phyloP scores from a whole-genome alignment of 2,797 vertebrate species.

The Erethizon dorsatum region DNA sequence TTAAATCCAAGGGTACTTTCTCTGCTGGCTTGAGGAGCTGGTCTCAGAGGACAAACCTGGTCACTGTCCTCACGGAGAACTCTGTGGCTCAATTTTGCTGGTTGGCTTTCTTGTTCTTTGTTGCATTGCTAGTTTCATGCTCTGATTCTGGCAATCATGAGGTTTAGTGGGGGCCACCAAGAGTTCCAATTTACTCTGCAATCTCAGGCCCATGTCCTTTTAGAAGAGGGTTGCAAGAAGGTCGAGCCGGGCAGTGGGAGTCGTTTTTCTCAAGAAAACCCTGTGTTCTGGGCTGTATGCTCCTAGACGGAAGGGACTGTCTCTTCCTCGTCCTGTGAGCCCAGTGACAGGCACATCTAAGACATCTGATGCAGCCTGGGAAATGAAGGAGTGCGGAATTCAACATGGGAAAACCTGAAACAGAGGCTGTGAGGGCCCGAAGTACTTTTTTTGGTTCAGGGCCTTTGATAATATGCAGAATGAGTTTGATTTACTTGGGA shows the following conservation, averaged over 20 bases:
- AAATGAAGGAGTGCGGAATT: not conserved
- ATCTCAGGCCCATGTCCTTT: not conserved
- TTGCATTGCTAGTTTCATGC: not conserved
- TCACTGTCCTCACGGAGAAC: not conserved
- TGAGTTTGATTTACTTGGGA: conserved; percentile 51
- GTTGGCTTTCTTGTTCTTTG: not conserved
- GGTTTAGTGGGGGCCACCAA: not conserved
- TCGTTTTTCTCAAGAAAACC: not conserved
- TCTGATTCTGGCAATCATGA: conserved; percentile 45
- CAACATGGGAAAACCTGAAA: not conserved
- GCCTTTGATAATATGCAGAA: not conserved
- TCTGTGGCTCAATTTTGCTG: not conserved
- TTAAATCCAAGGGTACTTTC: not conserved
- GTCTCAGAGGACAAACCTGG: not conserved
- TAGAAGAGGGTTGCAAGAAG: not conserved
- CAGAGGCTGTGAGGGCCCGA: not conserved
- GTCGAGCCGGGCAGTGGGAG: not conserved
- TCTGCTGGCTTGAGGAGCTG: not conserved
- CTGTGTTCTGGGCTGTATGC: not conserved
- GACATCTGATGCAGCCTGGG: not conserved
- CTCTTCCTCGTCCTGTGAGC: not conserved
- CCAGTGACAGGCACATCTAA: not conserved
- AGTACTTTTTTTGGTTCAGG: not conserved
- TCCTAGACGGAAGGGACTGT: not conserved
- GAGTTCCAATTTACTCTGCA: not conserved